Base-by-base conservation (phyloP, 2,888 invertebrate species). In the Flexamia atlantica region DNA sequence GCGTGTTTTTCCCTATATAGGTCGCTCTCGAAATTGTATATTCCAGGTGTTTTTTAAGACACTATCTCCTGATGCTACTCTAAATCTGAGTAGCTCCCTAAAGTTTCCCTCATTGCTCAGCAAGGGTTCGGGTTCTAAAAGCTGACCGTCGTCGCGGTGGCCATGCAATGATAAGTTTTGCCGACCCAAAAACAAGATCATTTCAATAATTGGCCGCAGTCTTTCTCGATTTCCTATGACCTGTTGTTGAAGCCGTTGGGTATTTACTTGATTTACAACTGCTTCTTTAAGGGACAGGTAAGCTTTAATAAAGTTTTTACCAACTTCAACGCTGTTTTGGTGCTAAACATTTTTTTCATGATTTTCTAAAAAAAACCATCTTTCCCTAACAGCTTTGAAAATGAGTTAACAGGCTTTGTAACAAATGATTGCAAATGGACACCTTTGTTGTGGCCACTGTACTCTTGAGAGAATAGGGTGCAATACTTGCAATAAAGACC, bases 81-180 rank as follows among this genome's bases (percentile, higher is more conserved):
- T 81, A 25, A 81, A 70, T 70, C 36, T 30, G 1, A 70, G n/a
- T 5, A 70, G 36, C 60, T 81, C 57, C 30, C 81, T 81, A 32
- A 81, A 81, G 57, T 81, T 81, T 57, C 57, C 81, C 36, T 81
- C 81, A 36, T 81, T 60, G 14, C 3, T 36, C 10, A 14, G 30
- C 2, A 12, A 20, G 7, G 17, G 4, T 23, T 53, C 57, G 3
- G 14, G 12, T n/a, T 83, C 60, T 12, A 64, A n/a, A 40, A 87
- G 83, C 2, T 9, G 36, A 12, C 86, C 86, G 68, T 85, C 83
- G 81, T 86, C 87, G n/a, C 85, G 85, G 57, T 88, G 86, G 17
- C 88, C 87, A 72, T 87, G 76, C 28, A 88, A 85, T n/a, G 87
- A 57, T 81, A 88, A 88, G 79, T 88, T 88, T 85, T 88, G 88